Base-by-base conservation (phyloP, 2,113 vertebrate genomes). In the Typhlomys cinereus region DNA sequence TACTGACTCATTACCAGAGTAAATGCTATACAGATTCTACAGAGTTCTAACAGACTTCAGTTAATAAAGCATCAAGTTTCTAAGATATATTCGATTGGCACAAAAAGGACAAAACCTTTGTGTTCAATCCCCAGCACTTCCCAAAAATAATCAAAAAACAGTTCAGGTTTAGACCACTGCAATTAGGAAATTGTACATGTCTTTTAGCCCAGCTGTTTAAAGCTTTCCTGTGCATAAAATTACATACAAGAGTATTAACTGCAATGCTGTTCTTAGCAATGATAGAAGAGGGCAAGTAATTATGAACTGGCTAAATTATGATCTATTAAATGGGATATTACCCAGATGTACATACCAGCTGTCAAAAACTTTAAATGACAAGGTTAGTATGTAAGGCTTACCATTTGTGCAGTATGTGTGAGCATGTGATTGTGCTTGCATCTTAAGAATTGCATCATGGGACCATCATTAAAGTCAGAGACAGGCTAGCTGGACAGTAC, bases 31-130 rank as follows among this genome's bases (percentile, higher is more conserved):
- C n/a, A n/a, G n/a, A n/a, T n/a, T n/a, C n/a, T n/a, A n/a, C n/a
- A n/a, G n/a, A n/a, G 67, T 80, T 74, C 74, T 94, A 82, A 69
- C 67, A 82, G 74, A 20, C 74, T 85, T 80, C 57, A 71, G 14
- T 79, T 64, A 81, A 66, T 23, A 61, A 86, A 94, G 25, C 20
- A n/a, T 5, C 1, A 39, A 66, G 52, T 76, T 95, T 85, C 66
- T 62, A 54, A 3, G 25, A 48, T 54, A 57, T 44, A 27, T 46
- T 29, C 27, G 39, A 31, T 44, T 31, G 54, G 54, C 15, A 41
- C 14, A 31, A 59, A 44, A 61, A 41, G 25, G 9, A 36, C 23
- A 25, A 69, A 69, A 69, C 41, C 6, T 41, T 44, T n/a, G 18
- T 36, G 41, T 64, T 64, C 31, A 48, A 48, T 23, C 31, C 25